A percentile compares a stretch with the other conserved stretches of the same genome.
Evolutionary conservation across 2,888 invertebrate genomes (phyloP).

Genomic region (Temnothorax rugatulus): DNA sequence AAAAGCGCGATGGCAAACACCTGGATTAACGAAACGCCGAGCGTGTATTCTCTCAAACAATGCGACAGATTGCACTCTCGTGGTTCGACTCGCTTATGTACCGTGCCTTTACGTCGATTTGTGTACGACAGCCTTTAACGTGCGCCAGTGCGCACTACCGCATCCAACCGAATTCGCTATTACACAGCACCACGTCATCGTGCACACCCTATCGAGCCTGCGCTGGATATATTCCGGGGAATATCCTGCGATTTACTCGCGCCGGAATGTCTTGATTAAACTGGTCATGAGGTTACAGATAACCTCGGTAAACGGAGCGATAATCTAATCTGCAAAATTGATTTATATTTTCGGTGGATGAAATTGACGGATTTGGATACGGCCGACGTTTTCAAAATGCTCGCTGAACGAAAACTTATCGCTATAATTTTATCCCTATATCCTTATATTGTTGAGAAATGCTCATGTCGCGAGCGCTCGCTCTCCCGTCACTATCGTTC

Average conservation of each 20-base stretch:
- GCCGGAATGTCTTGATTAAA: conserved; percentile 50
- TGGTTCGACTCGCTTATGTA: background rate
- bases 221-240: conserved; percentile 33
- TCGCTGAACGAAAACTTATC: background rate
- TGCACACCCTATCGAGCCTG: conserved; percentile 37
- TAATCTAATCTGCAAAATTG: conserved; percentile 36
- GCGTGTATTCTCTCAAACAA: background rate
- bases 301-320: conserved; percentile 23
- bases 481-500: conserved; percentile 24
- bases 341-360: conserved; percentile 6
- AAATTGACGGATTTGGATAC: background rate
- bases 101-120: conserved; percentile 22
- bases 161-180: conserved; percentile 20
- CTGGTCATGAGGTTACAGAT: conserved; percentile 37
- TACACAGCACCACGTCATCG: conserved; percentile 45
- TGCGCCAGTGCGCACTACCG: conserved; percentile 24
- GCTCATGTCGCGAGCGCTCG: background rate
- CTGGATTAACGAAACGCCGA: background rate
- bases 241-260: conserved; percentile 50
- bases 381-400: background rate
- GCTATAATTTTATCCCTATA: background rate
- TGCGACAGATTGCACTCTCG: conserved; percentile 20
- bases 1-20: background rate
- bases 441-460: background rate
- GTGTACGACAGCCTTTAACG: conserved; percentile 26